These are phyloP conservation scores for Psylliodes chrysocephalus DNA, from an alignment of 2,888 invertebrate genomes.

Conservation along the genomic window DNA sequence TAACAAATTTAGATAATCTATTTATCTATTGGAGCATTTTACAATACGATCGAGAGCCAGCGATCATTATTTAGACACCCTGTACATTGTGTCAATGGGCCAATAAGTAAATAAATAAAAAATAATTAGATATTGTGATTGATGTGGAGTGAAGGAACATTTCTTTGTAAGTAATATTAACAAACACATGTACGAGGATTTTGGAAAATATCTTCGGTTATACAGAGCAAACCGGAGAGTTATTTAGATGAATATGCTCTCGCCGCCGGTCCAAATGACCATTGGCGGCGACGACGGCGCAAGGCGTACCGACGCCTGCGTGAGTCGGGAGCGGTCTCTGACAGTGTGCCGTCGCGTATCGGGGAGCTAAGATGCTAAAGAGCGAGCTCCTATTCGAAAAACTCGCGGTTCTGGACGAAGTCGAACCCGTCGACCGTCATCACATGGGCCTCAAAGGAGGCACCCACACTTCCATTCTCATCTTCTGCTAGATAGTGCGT, in stretches of 20 bases:
- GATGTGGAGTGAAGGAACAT: too few species aligned
- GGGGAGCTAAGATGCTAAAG: slow-evolving; percentile 63
- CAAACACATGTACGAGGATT: too few species aligned
- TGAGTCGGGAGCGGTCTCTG: slow-evolving; percentile 58
- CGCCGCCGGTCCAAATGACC: slow-evolving; percentile 19
- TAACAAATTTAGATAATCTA: too few species aligned
- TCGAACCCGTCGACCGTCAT: slow-evolving; percentile 52
- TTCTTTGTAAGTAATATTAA: too few species aligned
- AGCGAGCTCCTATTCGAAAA: slow-evolving; percentile 59
- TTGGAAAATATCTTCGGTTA: neutral
- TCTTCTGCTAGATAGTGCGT: slow-evolving; percentile 39
- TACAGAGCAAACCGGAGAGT: too few species aligned
- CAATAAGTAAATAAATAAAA: too few species aligned
- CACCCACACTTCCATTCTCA: slow-evolving; percentile 33
- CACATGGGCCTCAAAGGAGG: slow-evolving; percentile 53
- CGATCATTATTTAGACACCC: too few species aligned
- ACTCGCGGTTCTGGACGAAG: slow-evolving; percentile 60
- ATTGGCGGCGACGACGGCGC: slow-evolving; percentile 20
- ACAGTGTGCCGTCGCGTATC: slow-evolving; percentile 64
- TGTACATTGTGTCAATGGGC: too few species aligned
- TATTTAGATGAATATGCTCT: slow-evolving; percentile 9
- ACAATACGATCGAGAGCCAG: too few species aligned
- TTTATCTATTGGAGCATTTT: too few species aligned
- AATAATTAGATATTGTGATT: too few species aligned
- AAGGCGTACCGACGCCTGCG: slow-evolving; percentile 59